Evolutionary conservation across 2,113 vertebrate genomes (phyloP), one percentile per base, ranked within the genome.

Genomic region (Telmatochromis brachygnathus): DNA sequence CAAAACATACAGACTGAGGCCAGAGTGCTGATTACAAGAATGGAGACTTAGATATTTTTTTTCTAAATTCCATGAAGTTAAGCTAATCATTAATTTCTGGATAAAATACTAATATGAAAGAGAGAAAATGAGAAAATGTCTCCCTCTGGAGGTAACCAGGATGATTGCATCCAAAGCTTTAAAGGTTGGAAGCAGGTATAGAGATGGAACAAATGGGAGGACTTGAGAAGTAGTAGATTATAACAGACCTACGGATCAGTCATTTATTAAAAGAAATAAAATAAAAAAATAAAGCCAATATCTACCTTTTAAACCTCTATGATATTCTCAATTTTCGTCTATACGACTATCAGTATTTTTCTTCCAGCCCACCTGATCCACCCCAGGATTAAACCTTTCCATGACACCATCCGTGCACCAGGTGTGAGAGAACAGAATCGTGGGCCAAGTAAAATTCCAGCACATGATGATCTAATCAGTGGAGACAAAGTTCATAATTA

Each of bases 131-230:
- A 70, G 11, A 30, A 79, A 87, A 90, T 91, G 87, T 93, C 91
- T 92, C 94, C 93, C 93, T 89, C 95, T 93, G 77, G 89, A 86
- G 94, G 94, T 28, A 47, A n/a, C 3, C 6, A 28, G 28, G 85
- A 9, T 83, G 8, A 58, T 70, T 68, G 39, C 12, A 79, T 28
- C 65, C 4, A 23, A n/a, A 51, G 42, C 42, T 51, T 65, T 19
- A 30, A 30, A 77, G 73, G 23, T 2, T 77, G 45, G 26, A 30
- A 30, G 42, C 42, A 51, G 45, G 26, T 3, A 77, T 17, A 77
- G 15, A 49, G 17, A n/a, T 9, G 26, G 6, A 77, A 77, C 19
- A 49, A 49, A 17, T 77, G 42, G 42, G 42, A 77, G 26, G 73
- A 49, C 26, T 77, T 35, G 14, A 75, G 42, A 75, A 49, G 14